Conservation (phyloP, 1,140 invertebrate species). For the Octopus bimaculoides region DNA sequence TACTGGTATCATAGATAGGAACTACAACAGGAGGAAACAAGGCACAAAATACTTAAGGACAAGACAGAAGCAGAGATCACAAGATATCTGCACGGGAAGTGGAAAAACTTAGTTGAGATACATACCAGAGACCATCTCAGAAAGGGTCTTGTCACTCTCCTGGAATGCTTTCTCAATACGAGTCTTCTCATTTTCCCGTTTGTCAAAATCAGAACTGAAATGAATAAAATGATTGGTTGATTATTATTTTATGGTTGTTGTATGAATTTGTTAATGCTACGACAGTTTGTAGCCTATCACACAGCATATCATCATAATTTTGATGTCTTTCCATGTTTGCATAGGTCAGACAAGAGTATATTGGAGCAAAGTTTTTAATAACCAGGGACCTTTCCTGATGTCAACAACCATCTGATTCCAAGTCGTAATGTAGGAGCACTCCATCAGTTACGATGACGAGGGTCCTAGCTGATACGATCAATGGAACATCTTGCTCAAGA, state of each 20-base stretch:
- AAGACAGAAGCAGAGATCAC: conserved; percentile 31
- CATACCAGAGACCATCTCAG: conserved; percentile 76
- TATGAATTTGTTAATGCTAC: neutral
- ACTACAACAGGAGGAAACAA: neutral
- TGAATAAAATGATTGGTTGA: neutral
- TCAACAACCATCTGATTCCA: too few relatives aligned
- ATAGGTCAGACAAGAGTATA: neutral
- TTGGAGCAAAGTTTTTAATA: conserved; percentile 12
- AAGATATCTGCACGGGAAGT: conserved; percentile 82
- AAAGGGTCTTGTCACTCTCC: conserved; percentile 82
- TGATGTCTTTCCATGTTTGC: neutral
- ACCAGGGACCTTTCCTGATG: too few relatives aligned
- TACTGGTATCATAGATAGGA: too few relatives aligned
- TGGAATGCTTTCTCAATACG: conserved; percentile 92
- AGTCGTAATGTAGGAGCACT: too few relatives aligned
- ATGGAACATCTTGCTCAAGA: too few relatives aligned
- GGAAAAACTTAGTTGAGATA: conserved; percentile 30
- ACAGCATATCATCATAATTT: neutral
- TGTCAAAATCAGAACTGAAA: conserved; percentile 85
- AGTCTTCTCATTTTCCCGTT: conserved; percentile 88
- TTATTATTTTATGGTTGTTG: neutral
- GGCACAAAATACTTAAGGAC: neutral
- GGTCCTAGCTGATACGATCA: too few relatives aligned
- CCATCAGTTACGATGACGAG: too few relatives aligned
- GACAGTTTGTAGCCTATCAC: neutral